phyloP scores from a whole-genome alignment of 2,888 invertebrate genomes.

The Oscheius myriophilus region DNA sequence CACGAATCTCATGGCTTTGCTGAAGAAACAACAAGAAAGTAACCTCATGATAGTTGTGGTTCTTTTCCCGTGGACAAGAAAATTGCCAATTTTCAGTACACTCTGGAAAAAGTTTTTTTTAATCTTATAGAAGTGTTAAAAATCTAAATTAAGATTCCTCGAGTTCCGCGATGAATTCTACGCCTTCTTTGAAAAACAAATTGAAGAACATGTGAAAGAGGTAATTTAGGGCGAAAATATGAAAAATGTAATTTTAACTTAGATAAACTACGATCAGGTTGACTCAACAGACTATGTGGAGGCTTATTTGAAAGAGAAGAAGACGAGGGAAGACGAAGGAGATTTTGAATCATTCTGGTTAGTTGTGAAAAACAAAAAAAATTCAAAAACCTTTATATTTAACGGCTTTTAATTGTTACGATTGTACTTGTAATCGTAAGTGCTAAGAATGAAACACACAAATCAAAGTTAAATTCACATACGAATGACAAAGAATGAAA shows the following conservation, averaged over 20 bases:
- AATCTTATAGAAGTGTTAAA: too few relatives aligned
- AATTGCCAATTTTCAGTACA: background rate
- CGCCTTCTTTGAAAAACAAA: slow-evolving; percentile 43
- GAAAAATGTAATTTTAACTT: background rate
- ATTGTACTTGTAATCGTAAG: too few relatives aligned
- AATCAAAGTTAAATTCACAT: too few relatives aligned
- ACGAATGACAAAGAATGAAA: too few relatives aligned
- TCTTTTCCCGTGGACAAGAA: slow-evolving; percentile 14
- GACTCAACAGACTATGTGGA: slow-evolving; percentile 45
- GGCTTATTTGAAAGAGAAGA: slow-evolving; percentile 43
- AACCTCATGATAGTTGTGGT: background rate
- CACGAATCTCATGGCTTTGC: background rate
- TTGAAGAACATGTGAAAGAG: slow-evolving; percentile 35
- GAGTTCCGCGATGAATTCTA: slow-evolving; percentile 44
- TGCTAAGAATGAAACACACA: too few relatives aligned
- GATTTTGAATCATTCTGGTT: slow-evolving; percentile 37
- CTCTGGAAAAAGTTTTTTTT: background rate
- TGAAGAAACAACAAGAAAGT: slow-evolving; percentile 6
- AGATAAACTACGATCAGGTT: slow-evolving; percentile 34
- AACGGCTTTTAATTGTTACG: too few relatives aligned
- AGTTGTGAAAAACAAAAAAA: background rate
- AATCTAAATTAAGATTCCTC: slow-evolving; percentile 22
- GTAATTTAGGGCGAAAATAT: slow-evolving; percentile 19
- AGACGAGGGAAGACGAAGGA: slow-evolving; percentile 31
- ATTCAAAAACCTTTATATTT: background rate